Percentiles rank a stretch among this genome's conserved stretches.
phyloP scores from a whole-genome alignment of 2,888 invertebrate species.

The Cistogaster globosa region DNA sequence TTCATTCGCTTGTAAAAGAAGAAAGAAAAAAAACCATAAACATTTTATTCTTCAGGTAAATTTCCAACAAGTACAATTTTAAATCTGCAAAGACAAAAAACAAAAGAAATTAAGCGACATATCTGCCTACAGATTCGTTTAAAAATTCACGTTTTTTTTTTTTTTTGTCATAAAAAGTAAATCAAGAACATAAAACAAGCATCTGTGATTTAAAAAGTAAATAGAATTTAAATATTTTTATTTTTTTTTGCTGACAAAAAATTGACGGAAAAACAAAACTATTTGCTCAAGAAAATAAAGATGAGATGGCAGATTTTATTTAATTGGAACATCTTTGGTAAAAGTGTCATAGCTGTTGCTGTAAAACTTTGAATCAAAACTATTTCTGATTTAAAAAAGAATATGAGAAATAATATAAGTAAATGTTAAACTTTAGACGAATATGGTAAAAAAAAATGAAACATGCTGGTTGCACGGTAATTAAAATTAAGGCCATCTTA shows the following conservation, averaged over 20 bases:
- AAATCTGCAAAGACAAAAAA: not conserved
- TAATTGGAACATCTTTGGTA: constrained; percentile 7
- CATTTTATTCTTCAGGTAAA: constrained; percentile 14
- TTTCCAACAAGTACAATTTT: constrained; percentile 4
- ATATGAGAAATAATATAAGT: too few species aligned
- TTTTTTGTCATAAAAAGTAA: constrained; percentile 21
- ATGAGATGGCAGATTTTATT: constrained; percentile 11
- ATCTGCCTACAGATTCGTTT: constrained; percentile 34
- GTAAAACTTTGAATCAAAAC: constrained; percentile 10
- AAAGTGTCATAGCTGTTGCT: constrained; percentile 9
- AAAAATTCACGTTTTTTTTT: constrained; percentile 24
- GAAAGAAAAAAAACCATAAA: constrained; percentile 30
- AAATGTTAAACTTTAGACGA: too few species aligned
- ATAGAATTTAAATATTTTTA: constrained; percentile 56
- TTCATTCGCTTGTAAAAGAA: constrained; percentile 1
- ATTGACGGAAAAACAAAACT: not conserved
- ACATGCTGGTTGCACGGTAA: too few species aligned
- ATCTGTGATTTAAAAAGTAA: constrained; percentile 58
- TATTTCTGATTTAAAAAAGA: too few species aligned
- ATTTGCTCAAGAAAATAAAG: constrained; percentile 15
- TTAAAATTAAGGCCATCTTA: too few species aligned
- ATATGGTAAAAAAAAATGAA: too few species aligned
- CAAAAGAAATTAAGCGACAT: constrained; percentile 51
- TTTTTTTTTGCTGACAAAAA: not conserved
- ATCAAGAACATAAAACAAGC: constrained; percentile 39